Conservation (phyloP, 2,113 vertebrate genomes). For the Edolisoma coerulescens region DNA sequence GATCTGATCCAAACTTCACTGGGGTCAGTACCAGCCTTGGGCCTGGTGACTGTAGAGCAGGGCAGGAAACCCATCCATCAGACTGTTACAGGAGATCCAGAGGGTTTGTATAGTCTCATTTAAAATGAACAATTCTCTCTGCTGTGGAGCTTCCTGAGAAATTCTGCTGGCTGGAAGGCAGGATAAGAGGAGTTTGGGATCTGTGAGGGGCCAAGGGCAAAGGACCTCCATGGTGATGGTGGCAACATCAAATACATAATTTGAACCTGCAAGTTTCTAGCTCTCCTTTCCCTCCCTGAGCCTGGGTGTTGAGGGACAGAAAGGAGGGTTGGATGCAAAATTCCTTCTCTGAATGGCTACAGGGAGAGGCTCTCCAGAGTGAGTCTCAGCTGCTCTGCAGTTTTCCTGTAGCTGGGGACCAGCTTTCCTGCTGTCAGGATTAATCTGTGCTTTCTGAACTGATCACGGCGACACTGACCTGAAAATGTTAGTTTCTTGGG, state of each 20-base stretch:
- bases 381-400: background rate
- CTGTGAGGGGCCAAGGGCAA: background rate
- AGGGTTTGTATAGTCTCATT: background rate
- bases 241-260: background rate
- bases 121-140: background rate
- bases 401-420: background rate
- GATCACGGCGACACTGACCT: background rate
- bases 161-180: background rate
- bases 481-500: background rate
- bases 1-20: background rate
- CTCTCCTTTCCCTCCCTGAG: background rate
- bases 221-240: background rate
- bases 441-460: background rate
- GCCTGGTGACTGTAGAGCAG: background rate
- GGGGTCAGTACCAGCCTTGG: background rate
- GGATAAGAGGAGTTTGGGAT: background rate
- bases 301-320: background rate
- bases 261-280: background rate
- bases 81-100: background rate
- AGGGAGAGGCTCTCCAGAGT: background rate
- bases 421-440: background rate
- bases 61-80: background rate
- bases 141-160: background rate
- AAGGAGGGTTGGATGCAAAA: accelerated
- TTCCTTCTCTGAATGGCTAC: background rate